Conservation (phyloP, 1,140 invertebrate species). For the Drosophila lacertosa region DNA sequence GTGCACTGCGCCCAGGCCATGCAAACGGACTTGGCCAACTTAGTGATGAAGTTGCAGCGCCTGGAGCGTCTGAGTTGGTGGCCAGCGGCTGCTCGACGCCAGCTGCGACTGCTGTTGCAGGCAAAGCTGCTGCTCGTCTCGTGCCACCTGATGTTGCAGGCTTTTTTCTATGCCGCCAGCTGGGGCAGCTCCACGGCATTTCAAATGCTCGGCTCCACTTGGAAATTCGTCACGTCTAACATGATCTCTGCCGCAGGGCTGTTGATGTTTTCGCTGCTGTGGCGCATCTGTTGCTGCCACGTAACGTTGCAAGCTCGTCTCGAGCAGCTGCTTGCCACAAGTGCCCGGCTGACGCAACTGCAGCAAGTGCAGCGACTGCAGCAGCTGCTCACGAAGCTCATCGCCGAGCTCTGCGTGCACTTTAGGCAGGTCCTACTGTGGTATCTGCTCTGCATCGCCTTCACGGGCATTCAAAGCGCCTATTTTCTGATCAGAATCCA, state of each 20-base stretch:
- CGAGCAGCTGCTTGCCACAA: not conserved
- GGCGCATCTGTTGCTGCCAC: not conserved
- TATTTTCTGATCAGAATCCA: conserved; percentile 15
- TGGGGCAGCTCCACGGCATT: not conserved
- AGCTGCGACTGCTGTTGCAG: not conserved
- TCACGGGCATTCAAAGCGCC: conserved; percentile 1
- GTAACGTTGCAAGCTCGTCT: not conserved
- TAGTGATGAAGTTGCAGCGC: no score
- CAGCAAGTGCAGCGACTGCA: not conserved
- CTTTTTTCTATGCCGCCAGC: not conserved
- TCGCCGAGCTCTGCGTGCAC: not conserved
- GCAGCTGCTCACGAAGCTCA: not conserved
- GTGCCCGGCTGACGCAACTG: not conserved
- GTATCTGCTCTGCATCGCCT: not conserved
- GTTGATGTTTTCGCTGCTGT: conserved; percentile 8
- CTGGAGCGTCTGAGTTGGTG: not conserved
- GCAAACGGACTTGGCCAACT: not conserved
- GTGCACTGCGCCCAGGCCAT: not conserved
- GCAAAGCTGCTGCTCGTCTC: not conserved
- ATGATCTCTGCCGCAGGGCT: conserved; percentile 10
- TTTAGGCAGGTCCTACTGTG: conserved; percentile 8
- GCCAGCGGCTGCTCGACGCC: not conserved
- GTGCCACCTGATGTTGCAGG: not conserved
- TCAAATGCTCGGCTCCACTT: not conserved
- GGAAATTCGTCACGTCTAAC: not conserved